These are phyloP conservation scores for Scaptomyza parva DNA, from an alignment of 2,888 invertebrate species.

Conservation along the genomic window DNA sequence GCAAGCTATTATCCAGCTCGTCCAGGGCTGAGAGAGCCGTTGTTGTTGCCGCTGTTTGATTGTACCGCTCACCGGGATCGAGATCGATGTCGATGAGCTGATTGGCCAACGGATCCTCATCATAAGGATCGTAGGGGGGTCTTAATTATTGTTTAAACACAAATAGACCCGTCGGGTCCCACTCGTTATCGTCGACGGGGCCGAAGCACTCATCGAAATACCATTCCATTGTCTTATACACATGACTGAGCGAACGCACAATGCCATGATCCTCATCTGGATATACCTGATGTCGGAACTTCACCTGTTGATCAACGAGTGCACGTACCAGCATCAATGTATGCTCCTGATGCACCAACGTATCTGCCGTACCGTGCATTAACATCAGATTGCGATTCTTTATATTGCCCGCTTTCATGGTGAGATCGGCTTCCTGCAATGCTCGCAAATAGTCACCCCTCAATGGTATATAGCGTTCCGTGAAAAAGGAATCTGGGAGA, in stretches of 20 bases:
- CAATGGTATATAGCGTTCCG: conserved; percentile 95
- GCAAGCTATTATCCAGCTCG: conserved; percentile 67
- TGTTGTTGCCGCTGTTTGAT: conserved; percentile 49
- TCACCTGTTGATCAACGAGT: conserved; percentile 91
- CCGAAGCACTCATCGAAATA: conserved; percentile 94
- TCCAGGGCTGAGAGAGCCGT: conserved; percentile 67
- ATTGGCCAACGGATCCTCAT: conserved; percentile 77
- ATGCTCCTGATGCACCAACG: conserved; percentile 94
- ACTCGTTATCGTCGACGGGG: conserved; percentile 89
- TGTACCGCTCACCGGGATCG: conserved; percentile 51
- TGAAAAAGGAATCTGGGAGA: conserved; percentile 92
- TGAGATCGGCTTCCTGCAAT: conserved; percentile 92
- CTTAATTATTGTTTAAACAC: conserved; percentile 85
- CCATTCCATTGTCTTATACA: conserved; percentile 93
- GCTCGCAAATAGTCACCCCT: conserved; percentile 88
- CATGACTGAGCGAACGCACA: conserved; percentile 90
- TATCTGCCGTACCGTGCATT: conserved; percentile 94
- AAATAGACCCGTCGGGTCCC: conserved; percentile 87
- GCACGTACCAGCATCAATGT: conserved; percentile 93
- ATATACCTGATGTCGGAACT: conserved; percentile 94
- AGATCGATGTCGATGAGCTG: conserved; percentile 68
- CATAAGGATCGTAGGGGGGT: conserved; percentile 78
- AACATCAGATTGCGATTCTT: conserved; percentile 88
- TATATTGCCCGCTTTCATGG: conserved; percentile 91
- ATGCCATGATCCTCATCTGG: conserved; percentile 94